phyloP scores from a whole-genome alignment of 2,888 invertebrate genomes.

The Tuta absoluta region DNA sequence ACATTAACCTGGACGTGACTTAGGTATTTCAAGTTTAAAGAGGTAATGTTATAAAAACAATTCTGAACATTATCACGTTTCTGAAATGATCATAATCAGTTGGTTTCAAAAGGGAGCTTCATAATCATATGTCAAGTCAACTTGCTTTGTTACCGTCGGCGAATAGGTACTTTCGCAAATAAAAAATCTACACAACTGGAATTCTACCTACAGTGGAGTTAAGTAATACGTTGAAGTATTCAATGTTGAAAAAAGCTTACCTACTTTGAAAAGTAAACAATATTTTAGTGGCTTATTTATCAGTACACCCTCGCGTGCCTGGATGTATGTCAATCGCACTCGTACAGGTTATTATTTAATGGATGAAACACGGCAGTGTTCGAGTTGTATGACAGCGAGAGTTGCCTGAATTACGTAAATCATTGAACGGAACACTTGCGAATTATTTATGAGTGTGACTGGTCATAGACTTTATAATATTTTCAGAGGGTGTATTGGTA shows the following conservation, averaged over 20 bases:
- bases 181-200: too few relatives aligned
- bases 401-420: conserved; percentile 53
- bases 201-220: background rate
- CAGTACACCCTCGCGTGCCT: conserved; percentile 34
- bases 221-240: too few relatives aligned
- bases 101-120: too few relatives aligned
- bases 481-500: too few relatives aligned
- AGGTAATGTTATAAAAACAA: too few relatives aligned
- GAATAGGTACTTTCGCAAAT: too few relatives aligned
- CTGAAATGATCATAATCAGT: too few relatives aligned
- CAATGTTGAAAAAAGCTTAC: background rate
- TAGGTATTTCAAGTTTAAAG: too few relatives aligned
- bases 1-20: too few relatives aligned
- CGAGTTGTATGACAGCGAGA: conserved; percentile 42
- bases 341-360: conserved; percentile 60
- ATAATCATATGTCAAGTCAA: too few relatives aligned
- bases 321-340: conserved; percentile 56
- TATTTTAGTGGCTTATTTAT: background rate
- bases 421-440: conserved; percentile 58
- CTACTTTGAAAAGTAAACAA: conserved; percentile 5
- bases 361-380: conserved; percentile 44
- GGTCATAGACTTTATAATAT: conserved; percentile 30
- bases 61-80: too few relatives aligned
- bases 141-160: too few relatives aligned
- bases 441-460: conserved; percentile 55